A percentile compares a stretch with the other conserved stretches of the same genome.
Conservation (phyloP, 2,888 invertebrate species). For the Cephus pulcher region DNA sequence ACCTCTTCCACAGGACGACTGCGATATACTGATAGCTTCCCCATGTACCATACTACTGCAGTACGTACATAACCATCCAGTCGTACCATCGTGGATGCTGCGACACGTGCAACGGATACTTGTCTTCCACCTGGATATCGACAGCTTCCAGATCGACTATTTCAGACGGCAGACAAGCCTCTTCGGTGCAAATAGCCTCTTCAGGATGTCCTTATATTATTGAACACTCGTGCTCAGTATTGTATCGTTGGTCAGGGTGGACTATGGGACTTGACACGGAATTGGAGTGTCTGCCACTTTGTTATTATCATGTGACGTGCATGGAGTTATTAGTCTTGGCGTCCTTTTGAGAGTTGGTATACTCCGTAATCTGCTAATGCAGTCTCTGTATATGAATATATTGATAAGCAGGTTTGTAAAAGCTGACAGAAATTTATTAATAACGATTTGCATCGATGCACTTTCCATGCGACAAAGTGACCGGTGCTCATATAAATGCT, state of each 20-base stretch:
- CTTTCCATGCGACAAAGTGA: slow-evolving; percentile 41
- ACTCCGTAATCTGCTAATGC: too few species aligned
- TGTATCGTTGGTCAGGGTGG: not conserved
- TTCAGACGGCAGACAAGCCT: not conserved
- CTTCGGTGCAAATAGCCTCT: not conserved
- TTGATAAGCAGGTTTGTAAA: not conserved
- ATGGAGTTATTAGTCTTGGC: not conserved
- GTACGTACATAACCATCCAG: not conserved
- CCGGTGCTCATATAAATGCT: slow-evolving; percentile 46
- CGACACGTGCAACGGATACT: not conserved
- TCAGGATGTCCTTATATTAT: not conserved
- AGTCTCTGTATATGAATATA: not conserved
- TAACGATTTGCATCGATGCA: slow-evolving; percentile 44
- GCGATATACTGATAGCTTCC: slow-evolving; percentile 14
- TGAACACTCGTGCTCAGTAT: not conserved
- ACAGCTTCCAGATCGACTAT: not conserved
- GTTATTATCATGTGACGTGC: not conserved
- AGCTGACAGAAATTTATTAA: slow-evolving; percentile 48
- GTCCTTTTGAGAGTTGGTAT: too few species aligned
- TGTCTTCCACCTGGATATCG: not conserved
- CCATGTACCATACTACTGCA: not conserved
- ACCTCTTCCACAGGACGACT: slow-evolving; percentile 20
- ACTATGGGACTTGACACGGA: not conserved
- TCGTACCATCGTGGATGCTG: not conserved
- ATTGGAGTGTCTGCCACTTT: slow-evolving; percentile 18